Percentiles rank a stretch among this genome's conserved stretches.
phyloP scores from a whole-genome alignment of 2,113 vertebrate genomes.

The Anthoscopus minutus region DNA sequence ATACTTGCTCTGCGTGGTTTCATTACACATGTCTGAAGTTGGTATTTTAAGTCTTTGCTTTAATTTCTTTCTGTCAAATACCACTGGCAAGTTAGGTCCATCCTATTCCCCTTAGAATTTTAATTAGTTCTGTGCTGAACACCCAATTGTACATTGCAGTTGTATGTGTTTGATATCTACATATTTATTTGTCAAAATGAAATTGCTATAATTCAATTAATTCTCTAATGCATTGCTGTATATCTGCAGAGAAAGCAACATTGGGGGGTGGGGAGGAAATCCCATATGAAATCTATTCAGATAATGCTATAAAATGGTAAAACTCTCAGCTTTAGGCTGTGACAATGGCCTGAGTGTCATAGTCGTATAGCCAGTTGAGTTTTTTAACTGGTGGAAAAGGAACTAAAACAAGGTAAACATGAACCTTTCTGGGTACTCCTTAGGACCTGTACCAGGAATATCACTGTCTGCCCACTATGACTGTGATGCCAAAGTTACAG shows the following conservation, averaged over 20 bases:
- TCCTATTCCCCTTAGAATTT: background rate
- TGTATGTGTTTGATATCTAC: background rate
- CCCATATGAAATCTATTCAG: background rate
- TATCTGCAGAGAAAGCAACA: background rate
- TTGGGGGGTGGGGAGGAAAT: fast-evolving
- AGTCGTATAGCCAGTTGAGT: background rate
- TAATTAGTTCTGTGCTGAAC: background rate
- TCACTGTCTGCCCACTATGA: background rate
- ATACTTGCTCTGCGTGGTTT: background rate
- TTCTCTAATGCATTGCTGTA: background rate
- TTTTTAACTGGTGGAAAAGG: background rate
- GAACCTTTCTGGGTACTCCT: background rate
- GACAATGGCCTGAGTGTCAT: background rate
- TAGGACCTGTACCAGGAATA: background rate
- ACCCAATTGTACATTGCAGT: background rate
- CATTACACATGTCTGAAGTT: background rate
- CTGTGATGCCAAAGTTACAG: background rate
- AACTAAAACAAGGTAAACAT: background rate
- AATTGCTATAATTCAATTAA: background rate
- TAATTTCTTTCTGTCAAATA: conserved; percentile 10
- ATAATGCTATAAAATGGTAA: background rate
- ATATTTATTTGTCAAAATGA: background rate
- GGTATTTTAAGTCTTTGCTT: background rate
- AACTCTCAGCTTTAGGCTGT: background rate
- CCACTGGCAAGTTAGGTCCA: background rate